A percentile compares a stretch with the other conserved stretches of the same genome.
Evolutionary conservation across 2,797 vertebrate genomes (phyloP).

Genomic region (Neoniphon sammara): DNA sequence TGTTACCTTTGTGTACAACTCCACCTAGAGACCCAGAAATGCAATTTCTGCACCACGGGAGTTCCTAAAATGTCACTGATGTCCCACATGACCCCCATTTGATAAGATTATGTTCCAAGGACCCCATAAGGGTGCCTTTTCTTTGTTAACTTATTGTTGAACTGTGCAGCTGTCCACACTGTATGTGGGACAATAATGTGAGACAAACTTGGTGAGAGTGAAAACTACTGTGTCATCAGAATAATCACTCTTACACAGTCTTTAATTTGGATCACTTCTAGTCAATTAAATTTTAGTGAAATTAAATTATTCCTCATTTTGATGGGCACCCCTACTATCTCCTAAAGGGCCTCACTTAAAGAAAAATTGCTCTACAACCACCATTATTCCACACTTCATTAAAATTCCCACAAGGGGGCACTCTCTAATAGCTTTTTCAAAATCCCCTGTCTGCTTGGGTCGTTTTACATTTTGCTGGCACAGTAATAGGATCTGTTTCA

Average conservation of each 20-base stretch:
- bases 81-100: too few relatives aligned
- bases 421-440: constrained; percentile 38
- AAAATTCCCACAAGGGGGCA: constrained; percentile 67
- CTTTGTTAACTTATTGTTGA: neutral
- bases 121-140: too few relatives aligned
- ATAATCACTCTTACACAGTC: neutral
- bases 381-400: constrained; percentile 14
- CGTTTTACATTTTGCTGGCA: neutral
- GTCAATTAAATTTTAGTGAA: neutral
- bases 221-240: neutral
- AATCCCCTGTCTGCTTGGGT: neutral
- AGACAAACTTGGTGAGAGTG: neutral
- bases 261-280: neutral
- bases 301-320: neutral
- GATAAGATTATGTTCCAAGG: too few relatives aligned
- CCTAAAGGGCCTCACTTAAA: neutral
- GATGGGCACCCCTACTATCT: neutral
- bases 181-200: neutral
- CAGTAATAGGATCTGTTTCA: neutral
- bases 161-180: too few relatives aligned
- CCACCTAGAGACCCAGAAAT: neutral
- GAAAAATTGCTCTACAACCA: neutral
- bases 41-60: neutral
- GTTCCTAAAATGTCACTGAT: too few relatives aligned
- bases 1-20: neutral